phyloP scores from a whole-genome alignment of 2,888 invertebrate genomes.

The Marasmarcha lunaedactyla region DNA sequence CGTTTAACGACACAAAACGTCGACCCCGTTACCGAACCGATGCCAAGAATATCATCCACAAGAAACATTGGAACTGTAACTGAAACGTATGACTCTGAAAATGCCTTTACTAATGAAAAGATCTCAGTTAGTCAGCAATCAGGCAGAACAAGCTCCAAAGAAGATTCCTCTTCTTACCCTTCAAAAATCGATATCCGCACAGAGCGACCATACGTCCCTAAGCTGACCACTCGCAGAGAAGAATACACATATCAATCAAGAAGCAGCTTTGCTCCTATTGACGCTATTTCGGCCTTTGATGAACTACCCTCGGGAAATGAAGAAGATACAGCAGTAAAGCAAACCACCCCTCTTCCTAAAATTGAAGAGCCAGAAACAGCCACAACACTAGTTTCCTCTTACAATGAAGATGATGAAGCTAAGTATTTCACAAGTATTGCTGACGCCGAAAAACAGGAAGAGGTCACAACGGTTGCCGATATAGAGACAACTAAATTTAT shows the following conservation, averaged over 20 bases:
- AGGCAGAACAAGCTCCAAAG: slow-evolving; percentile 26
- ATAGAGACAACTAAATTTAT: slow-evolving; percentile 24
- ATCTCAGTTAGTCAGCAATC: slow-evolving; percentile 33
- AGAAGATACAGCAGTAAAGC: slow-evolving; percentile 28
- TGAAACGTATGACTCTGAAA: slow-evolving; percentile 43
- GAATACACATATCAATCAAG: slow-evolving; percentile 34
- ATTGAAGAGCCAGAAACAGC: slow-evolving; percentile 22
- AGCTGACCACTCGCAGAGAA: slow-evolving; percentile 28
- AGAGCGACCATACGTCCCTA: slow-evolving; percentile 33
- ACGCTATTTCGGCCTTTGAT: slow-evolving; percentile 27
- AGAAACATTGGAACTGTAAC: slow-evolving; percentile 27
- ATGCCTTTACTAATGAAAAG: slow-evolving; percentile 53
- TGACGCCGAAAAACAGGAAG: slow-evolving; percentile 27
- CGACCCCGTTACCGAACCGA: slow-evolving; percentile 56
- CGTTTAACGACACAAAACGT: slow-evolving; percentile 56
- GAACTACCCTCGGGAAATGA: slow-evolving; percentile 29
- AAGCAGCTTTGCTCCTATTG: slow-evolving; percentile 33
- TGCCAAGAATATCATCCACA: slow-evolving; percentile 27
- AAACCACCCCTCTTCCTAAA: slow-evolving; percentile 30
- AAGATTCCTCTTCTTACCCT: slow-evolving; percentile 27
- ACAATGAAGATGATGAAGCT: slow-evolving; percentile 29
- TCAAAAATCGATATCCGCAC: slow-evolving; percentile 28
- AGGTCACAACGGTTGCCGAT: slow-evolving; percentile 23
- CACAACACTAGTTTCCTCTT: slow-evolving; percentile 30
- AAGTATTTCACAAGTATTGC: slow-evolving; percentile 31